Conservation (phyloP, 2,888 invertebrate species). For the Acrobasis suavella region DNA sequence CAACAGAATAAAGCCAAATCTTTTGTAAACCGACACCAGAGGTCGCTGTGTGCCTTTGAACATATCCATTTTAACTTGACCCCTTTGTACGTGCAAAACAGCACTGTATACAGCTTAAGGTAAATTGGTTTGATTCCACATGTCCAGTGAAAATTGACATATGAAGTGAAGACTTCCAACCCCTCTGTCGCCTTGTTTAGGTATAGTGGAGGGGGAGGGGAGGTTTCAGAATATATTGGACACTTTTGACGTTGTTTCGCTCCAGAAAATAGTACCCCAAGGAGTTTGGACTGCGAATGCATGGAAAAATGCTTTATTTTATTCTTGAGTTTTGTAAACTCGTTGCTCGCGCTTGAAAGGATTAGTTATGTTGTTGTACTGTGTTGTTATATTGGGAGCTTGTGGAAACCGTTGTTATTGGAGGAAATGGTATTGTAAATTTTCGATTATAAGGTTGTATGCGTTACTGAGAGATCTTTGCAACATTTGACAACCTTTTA, state of each 20-base stretch:
- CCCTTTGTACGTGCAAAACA: background rate
- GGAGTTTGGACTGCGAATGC: constrained; percentile 21
- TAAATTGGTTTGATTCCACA: background rate
- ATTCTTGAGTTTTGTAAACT: constrained; percentile 5
- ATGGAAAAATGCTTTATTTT: constrained; percentile 18
- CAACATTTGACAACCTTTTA: too few relatives aligned
- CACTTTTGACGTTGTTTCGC: constrained; percentile 19
- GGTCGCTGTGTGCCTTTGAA: constrained; percentile 15
- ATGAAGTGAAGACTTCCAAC: background rate
- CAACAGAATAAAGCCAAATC: constrained; percentile 48
- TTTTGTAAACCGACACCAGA: constrained; percentile 31
- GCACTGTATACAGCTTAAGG: background rate
- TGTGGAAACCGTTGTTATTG: background rate
- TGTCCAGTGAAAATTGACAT: constrained; percentile 11
- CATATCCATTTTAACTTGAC: constrained; percentile 6
- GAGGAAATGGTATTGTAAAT: background rate
- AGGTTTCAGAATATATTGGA: constrained; percentile 7
- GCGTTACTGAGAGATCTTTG: too few relatives aligned
- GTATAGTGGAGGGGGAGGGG: background rate
- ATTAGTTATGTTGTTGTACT: constrained; percentile 1
- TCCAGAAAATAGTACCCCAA: constrained; percentile 24
- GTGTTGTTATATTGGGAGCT: background rate
- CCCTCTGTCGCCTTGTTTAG: background rate
- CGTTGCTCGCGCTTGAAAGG: constrained; percentile 2
- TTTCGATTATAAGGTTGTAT: too few relatives aligned